Evolutionary conservation across 1,140 invertebrate genomes (phyloP).

Genomic region (Megalonaias nervosa): DNA sequence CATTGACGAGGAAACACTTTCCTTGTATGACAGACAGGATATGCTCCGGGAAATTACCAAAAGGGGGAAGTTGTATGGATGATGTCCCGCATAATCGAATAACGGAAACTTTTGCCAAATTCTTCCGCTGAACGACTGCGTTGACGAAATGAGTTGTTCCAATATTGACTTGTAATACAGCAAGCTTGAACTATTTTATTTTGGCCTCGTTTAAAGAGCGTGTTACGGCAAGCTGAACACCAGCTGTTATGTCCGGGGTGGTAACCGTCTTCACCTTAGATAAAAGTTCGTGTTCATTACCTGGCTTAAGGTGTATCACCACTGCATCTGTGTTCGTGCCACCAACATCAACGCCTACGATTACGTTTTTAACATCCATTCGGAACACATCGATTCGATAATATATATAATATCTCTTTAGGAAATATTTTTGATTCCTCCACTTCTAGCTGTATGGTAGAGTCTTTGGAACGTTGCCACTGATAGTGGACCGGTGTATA

Average conservation of each 20-base stretch:
- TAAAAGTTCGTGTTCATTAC: too few relatives aligned
- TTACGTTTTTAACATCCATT: too few relatives aligned
- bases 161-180: constrained; percentile 58
- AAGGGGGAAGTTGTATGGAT: constrained; percentile 56
- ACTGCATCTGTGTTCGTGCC: too few relatives aligned
- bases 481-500: too few relatives aligned
- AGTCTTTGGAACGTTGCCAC: too few relatives aligned
- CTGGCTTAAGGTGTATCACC: too few relatives aligned
- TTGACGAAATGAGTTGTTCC: constrained; percentile 69
- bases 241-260: constrained; percentile 60
- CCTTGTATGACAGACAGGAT: constrained; percentile 44
- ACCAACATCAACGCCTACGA: too few relatives aligned
- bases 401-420: too few relatives aligned
- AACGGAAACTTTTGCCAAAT: constrained; percentile 56
- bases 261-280: constrained; percentile 52
- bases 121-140: constrained; percentile 61
- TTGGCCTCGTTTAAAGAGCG: constrained; percentile 36
- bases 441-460: too few relatives aligned
- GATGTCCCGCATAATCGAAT: constrained; percentile 64
- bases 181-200: constrained; percentile 28
- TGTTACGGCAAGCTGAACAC: constrained; percentile 52
- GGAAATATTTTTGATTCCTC: too few relatives aligned
- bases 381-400: too few relatives aligned
- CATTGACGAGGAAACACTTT: constrained; percentile 48
- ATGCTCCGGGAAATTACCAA: constrained; percentile 55